Base-by-base conservation (phyloP, 1,140 invertebrate genomes). In the Drosophila seguyi region DNA sequence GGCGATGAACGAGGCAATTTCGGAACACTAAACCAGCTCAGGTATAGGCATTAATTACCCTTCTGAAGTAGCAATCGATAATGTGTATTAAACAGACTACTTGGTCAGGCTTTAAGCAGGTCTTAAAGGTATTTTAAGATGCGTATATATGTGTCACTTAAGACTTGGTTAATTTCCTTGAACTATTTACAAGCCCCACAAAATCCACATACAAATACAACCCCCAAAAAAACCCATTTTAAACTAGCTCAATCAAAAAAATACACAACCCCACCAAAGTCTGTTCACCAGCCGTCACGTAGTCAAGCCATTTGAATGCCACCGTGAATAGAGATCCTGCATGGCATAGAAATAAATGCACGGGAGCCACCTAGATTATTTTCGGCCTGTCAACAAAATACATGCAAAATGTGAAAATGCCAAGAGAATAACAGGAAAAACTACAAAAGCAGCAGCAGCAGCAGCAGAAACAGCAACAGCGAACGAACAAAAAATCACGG, bases 331-430 rank as follows among this genome's bases (percentile, higher is more conserved):
- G 66, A 71, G 52, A 59, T 77, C 56, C 56, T 62, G 58, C 39
- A 62, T 61, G 56, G 50, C 44, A 52, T 59, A 66, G 41, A 78
- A 79, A 75, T 75, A 75, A 79, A 83, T 83, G 75, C 61, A 65
- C 42, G 67, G 55, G 18, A 61, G 50, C 44, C 62, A 65, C 58
- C 61, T 66, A 84, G 80, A 87, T 80, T 80, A 80, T 88, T 84
- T 72, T 88, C 60, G 73, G 75, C 81, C 62, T 83, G 83, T 88
- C 84, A 87, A 88, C 75, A 76, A 79, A 88, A 75, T 82, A 61
- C 79, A 87, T 79, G 72, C 59, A 88, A 84, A 88, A 88, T 67
- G 63, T 55, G 53, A 84, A 84, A 80, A 76, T 73, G 74, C 78
- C 76, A 77, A 67, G 76, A 63, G 80, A 50, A 88, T 73, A 87